These are phyloP conservation scores for Corticium candelabrum DNA, from an alignment of 37 sponge, comb jelly and placozoan genomes.

Conservation along the genomic window DNA sequence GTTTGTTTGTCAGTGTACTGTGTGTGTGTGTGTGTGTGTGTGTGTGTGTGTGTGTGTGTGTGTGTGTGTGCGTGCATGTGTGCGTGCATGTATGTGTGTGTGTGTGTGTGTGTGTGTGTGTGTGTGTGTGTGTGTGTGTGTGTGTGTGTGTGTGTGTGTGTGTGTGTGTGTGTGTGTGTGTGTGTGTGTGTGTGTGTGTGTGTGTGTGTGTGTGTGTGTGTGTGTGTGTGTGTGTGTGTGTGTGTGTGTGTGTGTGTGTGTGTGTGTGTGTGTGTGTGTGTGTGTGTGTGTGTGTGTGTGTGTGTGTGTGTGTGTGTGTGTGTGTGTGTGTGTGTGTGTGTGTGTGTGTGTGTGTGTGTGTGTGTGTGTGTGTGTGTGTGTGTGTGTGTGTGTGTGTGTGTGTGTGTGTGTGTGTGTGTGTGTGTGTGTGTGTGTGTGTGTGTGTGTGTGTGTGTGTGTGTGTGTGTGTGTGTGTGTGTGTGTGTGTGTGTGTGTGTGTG, in stretches of 20 bases:
- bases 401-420: constrained; percentile 5
- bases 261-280: not conserved
- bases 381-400: constrained; percentile 1
- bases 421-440: constrained; percentile 5
- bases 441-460: constrained; percentile 5
- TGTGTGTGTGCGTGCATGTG: constrained; percentile 7
- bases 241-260: constrained; percentile 7
- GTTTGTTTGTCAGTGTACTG: not conserved
- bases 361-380: not conserved
- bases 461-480: constrained; percentile 5
- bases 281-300: not conserved
- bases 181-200: not conserved
- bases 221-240: constrained; percentile 3
- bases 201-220: not conserved
- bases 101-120: constrained; percentile 5
- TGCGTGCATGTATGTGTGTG: constrained; percentile 7
- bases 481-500: constrained; percentile 5
- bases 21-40: constrained; percentile 11
- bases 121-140: constrained; percentile 5
- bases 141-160: constrained; percentile 5
- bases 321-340: not conserved
- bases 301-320: not conserved
- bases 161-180: not conserved
- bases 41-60: constrained; percentile 10
- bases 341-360: not conserved